These are phyloP conservation scores for Erpobdella octoculata DNA, from an alignment of 2,888 invertebrate species.

Conservation along the genomic window DNA sequence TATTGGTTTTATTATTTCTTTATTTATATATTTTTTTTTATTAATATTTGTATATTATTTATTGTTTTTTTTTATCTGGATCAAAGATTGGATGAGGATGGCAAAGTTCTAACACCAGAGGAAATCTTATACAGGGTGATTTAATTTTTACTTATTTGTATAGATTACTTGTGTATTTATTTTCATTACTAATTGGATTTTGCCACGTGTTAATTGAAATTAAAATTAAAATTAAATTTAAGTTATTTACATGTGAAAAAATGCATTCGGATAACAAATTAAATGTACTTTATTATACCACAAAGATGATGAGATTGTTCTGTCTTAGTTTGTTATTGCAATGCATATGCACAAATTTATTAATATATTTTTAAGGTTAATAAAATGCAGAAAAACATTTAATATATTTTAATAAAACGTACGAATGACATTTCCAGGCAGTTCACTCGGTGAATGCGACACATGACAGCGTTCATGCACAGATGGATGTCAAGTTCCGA, in stretches of 20 bases:
- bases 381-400: too few relatives aligned
- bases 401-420: background rate
- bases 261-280: too few relatives aligned
- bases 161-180: background rate
- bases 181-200: too few relatives aligned
- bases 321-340: too few relatives aligned
- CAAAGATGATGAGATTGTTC: too few relatives aligned
- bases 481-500: slow-evolving; percentile 96
- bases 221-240: too few relatives aligned
- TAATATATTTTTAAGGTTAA: too few relatives aligned
- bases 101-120: slow-evolving; percentile 94
- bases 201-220: too few relatives aligned
- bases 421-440: slow-evolving; percentile 77
- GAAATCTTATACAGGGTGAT: slow-evolving; percentile 63
- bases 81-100: slow-evolving; percentile 81
- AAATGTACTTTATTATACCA: too few relatives aligned
- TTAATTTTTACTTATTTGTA: background rate
- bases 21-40: background rate
- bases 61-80: background rate
- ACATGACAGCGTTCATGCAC: slow-evolving; percentile 89
- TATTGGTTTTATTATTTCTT: too few relatives aligned
- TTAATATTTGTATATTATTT: background rate
- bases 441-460: slow-evolving; percentile 90
- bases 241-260: too few relatives aligned
- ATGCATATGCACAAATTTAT: background rate